phyloP scores from a whole-genome alignment of 2,113 vertebrate species.

The Spea multiplicata region DNA sequence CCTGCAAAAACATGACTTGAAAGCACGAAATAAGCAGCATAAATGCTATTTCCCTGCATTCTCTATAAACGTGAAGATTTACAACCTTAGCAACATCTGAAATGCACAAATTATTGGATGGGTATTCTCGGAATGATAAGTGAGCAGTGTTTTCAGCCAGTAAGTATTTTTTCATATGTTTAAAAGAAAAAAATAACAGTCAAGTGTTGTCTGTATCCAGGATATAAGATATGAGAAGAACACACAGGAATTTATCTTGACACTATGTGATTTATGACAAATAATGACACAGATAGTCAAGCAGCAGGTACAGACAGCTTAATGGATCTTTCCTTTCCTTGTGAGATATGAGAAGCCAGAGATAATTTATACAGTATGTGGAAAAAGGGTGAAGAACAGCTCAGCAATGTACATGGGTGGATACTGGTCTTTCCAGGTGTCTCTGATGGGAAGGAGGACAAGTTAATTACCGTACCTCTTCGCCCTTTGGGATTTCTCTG shows the following conservation, averaged over 20 bases:
- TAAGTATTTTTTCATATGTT: slow-evolving; percentile 47
- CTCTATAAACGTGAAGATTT: slow-evolving; percentile 50
- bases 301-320: slow-evolving; percentile 55
- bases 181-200: slow-evolving; percentile 2
- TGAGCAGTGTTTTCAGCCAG: slow-evolving; percentile 51
- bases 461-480: slow-evolving; percentile 92
- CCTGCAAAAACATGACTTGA: too few relatives aligned
- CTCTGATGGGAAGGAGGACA: slow-evolving; percentile 51
- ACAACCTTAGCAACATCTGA: slow-evolving; percentile 30
- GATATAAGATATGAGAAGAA: slow-evolving; percentile 42
- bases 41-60: slow-evolving; percentile 6
- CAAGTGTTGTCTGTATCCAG: neutral
- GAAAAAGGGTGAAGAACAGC: slow-evolving; percentile 3
- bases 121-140: slow-evolving; percentile 49
- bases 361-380: neutral
- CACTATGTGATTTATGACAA: slow-evolving; percentile 55
- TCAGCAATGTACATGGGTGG: slow-evolving; percentile 43
- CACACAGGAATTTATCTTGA: slow-evolving; percentile 52
- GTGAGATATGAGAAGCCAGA: slow-evolving; percentile 50
- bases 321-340: slow-evolving; percentile 47
- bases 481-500: slow-evolving; percentile 70
- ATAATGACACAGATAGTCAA: slow-evolving; percentile 51
- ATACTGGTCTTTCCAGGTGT: slow-evolving; percentile 57
- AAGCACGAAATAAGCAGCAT: too few relatives aligned
- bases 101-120: slow-evolving; percentile 48